phyloP scores from a whole-genome alignment of 2,888 invertebrate genomes.

The Cotesia congregata region DNA sequence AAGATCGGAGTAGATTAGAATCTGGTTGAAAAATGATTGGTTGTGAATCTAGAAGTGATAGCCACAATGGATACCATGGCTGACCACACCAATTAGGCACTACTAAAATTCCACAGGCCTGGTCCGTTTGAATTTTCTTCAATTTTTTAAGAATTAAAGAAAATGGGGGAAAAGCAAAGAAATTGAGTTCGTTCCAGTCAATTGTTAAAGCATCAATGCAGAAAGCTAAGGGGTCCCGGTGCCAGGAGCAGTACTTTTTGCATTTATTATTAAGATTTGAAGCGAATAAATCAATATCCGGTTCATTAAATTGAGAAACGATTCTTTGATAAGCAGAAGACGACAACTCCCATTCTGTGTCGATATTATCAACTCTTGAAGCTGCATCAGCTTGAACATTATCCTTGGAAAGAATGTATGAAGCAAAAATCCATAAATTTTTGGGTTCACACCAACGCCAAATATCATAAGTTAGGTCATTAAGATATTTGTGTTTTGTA shows the following conservation, averaged over 20 bases:
- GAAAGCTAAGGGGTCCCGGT: slow-evolving; percentile 39
- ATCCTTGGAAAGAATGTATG: slow-evolving; percentile 37
- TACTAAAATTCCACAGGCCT: slow-evolving; percentile 32
- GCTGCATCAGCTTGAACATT: slow-evolving; percentile 39
- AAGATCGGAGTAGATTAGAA: slow-evolving; percentile 48
- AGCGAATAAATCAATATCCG: too few species aligned
- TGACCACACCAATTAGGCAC: slow-evolving; percentile 36
- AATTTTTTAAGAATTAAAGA: slow-evolving; percentile 30
- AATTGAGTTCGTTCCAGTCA: slow-evolving; percentile 35
- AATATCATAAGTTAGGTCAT: slow-evolving; percentile 32
- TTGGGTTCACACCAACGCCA: slow-evolving; percentile 42
- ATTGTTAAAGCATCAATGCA: slow-evolving; percentile 42
- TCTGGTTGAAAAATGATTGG: slow-evolving; percentile 45
- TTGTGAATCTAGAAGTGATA: background rate
- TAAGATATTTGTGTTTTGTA: slow-evolving; percentile 30
- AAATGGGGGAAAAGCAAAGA: slow-evolving; percentile 46
- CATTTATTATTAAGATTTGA: too few species aligned
- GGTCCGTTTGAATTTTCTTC: slow-evolving; percentile 34
- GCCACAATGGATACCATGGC: slow-evolving; percentile 43
- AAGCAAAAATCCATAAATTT: slow-evolving; percentile 39
- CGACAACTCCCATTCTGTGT: too few species aligned
- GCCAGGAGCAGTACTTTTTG: slow-evolving; percentile 9
- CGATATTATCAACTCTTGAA: too few species aligned
- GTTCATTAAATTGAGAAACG: too few species aligned
- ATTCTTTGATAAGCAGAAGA: too few species aligned